phyloP scores from a whole-genome alignment of 2,113 vertebrate species.

The Sturnus vulgaris region DNA sequence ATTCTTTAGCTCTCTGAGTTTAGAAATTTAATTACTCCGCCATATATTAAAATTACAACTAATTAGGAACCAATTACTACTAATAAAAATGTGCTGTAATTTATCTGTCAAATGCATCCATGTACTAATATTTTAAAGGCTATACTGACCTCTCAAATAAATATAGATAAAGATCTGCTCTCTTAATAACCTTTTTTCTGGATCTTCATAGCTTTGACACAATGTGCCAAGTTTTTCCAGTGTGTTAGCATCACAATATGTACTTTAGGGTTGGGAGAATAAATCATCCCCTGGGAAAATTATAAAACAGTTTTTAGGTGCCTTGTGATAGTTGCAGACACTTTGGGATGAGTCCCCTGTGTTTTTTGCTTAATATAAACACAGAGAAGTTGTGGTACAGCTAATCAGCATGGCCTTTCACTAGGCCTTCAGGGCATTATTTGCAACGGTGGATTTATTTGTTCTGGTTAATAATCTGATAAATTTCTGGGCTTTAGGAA shows the following conservation, averaged over 20 bases:
- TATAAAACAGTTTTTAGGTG: neutral
- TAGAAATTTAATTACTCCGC: neutral
- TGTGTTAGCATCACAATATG: neutral
- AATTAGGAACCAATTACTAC: neutral
- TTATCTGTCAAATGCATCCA: neutral
- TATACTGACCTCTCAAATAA: neutral
- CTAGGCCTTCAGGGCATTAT: neutral
- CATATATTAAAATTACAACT: neutral
- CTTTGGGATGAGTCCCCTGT: neutral
- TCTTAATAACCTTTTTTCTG: neutral
- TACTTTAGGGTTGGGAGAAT: neutral
- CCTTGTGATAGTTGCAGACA: neutral
- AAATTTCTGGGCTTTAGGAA: neutral
- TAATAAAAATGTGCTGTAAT: neutral
- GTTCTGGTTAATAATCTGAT: neutral
- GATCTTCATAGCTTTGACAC: neutral
- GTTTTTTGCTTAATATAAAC: neutral
- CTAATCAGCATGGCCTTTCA: neutral
- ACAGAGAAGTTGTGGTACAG: neutral
- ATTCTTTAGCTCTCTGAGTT: neutral
- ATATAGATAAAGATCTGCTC: neutral
- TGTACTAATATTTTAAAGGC: neutral
- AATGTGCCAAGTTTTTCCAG: neutral
- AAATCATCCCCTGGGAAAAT: neutral
- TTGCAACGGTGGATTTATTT: neutral